Conservation (phyloP, 2,797 vertebrate genomes). For the Paguma larvata region DNA sequence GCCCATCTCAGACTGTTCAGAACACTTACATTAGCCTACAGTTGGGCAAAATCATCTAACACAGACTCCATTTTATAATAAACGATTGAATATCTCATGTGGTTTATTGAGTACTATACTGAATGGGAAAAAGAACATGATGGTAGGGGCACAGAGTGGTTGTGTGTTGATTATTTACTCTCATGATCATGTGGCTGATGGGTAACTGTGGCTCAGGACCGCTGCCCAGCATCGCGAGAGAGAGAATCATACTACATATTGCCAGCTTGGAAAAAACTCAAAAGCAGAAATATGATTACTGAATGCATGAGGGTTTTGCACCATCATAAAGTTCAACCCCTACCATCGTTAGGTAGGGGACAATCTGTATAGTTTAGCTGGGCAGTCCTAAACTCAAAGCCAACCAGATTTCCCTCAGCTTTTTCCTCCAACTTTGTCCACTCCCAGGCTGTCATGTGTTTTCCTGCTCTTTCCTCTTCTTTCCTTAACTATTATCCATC, state of each 20-base stretch:
- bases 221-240: not conserved
- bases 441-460: not conserved
- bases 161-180: not conserved
- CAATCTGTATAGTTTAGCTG: not conserved
- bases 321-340: not conserved
- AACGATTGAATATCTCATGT: not conserved
- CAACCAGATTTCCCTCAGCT: not conserved
- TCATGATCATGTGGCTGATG: not conserved
- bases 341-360: not conserved
- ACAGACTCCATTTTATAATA: not conserved
- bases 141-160: not conserved
- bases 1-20: not conserved
- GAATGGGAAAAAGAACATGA: not conserved
- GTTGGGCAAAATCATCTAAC: not conserved
- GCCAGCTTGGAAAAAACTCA: not conserved
- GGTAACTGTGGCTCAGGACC: not conserved
- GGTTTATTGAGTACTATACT: not conserved
- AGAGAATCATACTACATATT: too few relatives aligned
- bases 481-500: not conserved
- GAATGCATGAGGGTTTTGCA: not conserved
- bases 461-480: not conserved
- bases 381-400: not conserved
- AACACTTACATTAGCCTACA: not conserved
- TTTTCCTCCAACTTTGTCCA: not conserved
- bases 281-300: not conserved